Conservation (phyloP, 2,797 vertebrate species). For the Neosilurus mollespiculum region DNA sequence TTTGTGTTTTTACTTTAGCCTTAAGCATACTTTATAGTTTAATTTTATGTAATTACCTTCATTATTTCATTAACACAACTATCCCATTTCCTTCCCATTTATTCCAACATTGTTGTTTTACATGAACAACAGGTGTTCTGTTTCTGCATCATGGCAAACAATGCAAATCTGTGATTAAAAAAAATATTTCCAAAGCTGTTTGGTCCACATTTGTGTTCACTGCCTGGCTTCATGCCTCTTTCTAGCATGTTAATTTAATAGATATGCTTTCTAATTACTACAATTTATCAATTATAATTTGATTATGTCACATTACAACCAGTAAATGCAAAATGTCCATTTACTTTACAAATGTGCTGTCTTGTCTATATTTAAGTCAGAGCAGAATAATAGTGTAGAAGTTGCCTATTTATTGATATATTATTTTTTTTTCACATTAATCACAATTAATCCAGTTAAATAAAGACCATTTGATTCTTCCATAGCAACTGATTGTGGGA, state of each 20-base stretch:
- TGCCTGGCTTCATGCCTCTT: conserved; percentile 65
- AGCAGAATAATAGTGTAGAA: conserved; percentile 43
- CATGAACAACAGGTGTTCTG: background rate
- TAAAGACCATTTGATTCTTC: conserved; percentile 85
- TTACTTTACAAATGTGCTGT: conserved; percentile 65
- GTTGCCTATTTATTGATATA: conserved; percentile 66
- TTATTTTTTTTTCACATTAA: conserved; percentile 85
- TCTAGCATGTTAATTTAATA: conserved; percentile 75
- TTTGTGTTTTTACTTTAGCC: background rate
- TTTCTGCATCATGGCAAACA: conserved; percentile 18
- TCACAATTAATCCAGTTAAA: conserved; percentile 85
- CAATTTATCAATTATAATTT: conserved; percentile 79
- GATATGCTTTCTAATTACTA: conserved; percentile 78
- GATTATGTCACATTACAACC: conserved; percentile 76
- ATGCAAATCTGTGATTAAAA: conserved; percentile 56
- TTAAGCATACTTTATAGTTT: background rate
- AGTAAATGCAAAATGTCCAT: conserved; percentile 68
- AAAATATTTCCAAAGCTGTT: conserved; percentile 49
- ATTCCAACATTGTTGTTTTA: background rate
- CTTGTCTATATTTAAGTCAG: conserved; percentile 54
- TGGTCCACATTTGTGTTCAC: conserved; percentile 61
- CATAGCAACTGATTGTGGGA: conserved; percentile 80
- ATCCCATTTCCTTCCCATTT: too few species aligned
- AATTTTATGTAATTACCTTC: background rate
- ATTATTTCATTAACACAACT: background rate